Evolutionary conservation across 2,113 vertebrate genomes (phyloP).

Genomic region (Chrysemys picta): DNA sequence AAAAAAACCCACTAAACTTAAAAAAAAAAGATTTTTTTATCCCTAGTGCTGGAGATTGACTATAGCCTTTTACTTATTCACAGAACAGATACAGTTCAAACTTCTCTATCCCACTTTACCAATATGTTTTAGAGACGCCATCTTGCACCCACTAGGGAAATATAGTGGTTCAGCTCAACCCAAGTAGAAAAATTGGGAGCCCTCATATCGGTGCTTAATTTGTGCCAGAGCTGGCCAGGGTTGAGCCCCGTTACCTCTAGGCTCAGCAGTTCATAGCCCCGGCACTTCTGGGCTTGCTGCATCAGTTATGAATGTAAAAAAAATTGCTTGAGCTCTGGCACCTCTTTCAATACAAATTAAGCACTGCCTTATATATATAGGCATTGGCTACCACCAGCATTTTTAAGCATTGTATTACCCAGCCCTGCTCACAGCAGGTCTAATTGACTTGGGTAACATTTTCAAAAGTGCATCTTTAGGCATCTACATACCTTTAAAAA

Average conservation of each 20-base stretch:
- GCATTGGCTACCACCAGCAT: neutral
- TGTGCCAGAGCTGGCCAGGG: too few species aligned
- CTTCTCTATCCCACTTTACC: neutral
- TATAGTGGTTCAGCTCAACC: neutral
- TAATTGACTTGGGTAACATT: neutral
- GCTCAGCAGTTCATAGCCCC: too few species aligned
- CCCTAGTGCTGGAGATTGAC: neutral
- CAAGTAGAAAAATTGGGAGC: neutral
- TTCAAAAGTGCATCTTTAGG: neutral
- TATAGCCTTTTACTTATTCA: neutral
- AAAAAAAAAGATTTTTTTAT: neutral
- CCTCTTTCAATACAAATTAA: neutral
- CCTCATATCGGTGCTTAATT: neutral
- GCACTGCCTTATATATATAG: neutral
- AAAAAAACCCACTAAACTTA: neutral
- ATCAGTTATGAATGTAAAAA: too few species aligned
- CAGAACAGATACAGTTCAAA: neutral
- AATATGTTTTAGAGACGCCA: neutral
- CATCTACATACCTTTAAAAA: neutral
- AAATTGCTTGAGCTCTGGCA: too few species aligned
- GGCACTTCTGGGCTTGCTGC: too few species aligned
- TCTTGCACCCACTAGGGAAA: neutral
- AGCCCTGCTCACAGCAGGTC: neutral
- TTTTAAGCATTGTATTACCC: rapidly evolving
- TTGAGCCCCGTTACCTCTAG: too few species aligned